A percentile compares a stretch with the other conserved stretches of the same genome.
phyloP scores from a whole-genome alignment of 2,888 invertebrate species.

The Mongoloraphidia duomilia region DNA sequence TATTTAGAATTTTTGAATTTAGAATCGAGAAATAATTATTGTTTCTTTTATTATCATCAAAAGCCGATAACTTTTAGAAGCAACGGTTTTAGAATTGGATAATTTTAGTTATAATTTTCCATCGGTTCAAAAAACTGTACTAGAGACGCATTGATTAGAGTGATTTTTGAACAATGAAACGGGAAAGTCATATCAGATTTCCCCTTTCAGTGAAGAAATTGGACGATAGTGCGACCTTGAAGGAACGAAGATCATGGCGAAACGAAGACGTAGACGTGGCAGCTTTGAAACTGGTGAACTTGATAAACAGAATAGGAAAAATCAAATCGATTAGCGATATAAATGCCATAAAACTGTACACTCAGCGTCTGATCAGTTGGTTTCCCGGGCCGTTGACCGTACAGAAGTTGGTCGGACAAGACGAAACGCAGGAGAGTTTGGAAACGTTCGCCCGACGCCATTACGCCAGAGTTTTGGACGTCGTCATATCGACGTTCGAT shows the following conservation, averaged over 20 bases:
- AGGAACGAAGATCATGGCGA: constrained; percentile 8
- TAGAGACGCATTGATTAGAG: no score
- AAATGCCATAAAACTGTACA: constrained; percentile 20
- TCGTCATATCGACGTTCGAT: constrained; percentile 34
- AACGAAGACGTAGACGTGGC: constrained; percentile 18
- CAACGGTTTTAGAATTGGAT: no score
- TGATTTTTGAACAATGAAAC: constrained; percentile 6
- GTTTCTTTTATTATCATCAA: no score
- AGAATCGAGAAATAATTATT: no score
- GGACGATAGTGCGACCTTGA: constrained; percentile 2
- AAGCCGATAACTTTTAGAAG: no score
- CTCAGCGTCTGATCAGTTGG: constrained; percentile 23
- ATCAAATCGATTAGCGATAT: constrained; percentile 27
- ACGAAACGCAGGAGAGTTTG: constrained; percentile 27
- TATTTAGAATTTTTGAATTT: no score
- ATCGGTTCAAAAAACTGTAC: no score
- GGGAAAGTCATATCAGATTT: constrained; percentile 30
- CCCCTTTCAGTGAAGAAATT: constrained; percentile 22
- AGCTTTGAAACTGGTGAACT: constrained; percentile 25
- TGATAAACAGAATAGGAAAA: constrained; percentile 19
- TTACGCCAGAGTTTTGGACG: constrained; percentile 37
- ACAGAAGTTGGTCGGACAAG: constrained; percentile 45
- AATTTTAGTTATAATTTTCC: no score
- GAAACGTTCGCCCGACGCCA: constrained; percentile 28
- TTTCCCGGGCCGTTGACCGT: constrained; percentile 45